Evolutionary conservation across 1,140 invertebrate species (phyloP), one percentile per base, ranked within the genome.

Genomic region (Agrilus planipennis): DNA sequence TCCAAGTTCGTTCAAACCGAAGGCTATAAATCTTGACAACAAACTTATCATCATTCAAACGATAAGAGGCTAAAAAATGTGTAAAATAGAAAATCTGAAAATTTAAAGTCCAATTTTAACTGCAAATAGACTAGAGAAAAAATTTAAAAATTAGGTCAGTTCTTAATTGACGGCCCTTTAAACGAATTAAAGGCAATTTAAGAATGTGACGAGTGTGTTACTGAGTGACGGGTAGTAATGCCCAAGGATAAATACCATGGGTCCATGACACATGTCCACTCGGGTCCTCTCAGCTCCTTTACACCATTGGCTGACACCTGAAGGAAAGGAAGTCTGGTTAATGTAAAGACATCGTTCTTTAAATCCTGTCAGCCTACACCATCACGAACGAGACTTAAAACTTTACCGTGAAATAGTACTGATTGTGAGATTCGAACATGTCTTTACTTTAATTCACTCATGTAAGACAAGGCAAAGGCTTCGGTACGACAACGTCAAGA

Each of bases 231-330:
- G 57, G 56, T 54, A 68, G 68, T 69, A 65, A 66, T 68, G 60
- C 61, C 63, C 69, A 69, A 69, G 67, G 69, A 73, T 73, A 73
- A 70, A 71, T 73, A 73, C 71, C 71, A 71, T 73, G 69, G 64
- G 67, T 36, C 34, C 34, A 10, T 68, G 67, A 59, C 62, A 61
- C 65, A 60, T 63, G 60, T 63, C 63, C 61, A 67, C 52, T 48
- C 49, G 51, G 49, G 35, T 42, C 30, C 42, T 45, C 49, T 47
- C 42, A 23, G 43, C 29, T 45, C 45, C 43, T 30, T 41, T 44
- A 46, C 42, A 36, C 41, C 45, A 45, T 48, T 43, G 41, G 49
- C 44, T 48, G 47, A 45, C 49, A 62, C 60, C 60, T 62, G 60
- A 55, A 60, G 60, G 58, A 61, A 62, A 62, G 57, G 60, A 62